Base-by-base conservation (phyloP, 2,888 invertebrate species). In the Harpagoxenus sublaevis region DNA sequence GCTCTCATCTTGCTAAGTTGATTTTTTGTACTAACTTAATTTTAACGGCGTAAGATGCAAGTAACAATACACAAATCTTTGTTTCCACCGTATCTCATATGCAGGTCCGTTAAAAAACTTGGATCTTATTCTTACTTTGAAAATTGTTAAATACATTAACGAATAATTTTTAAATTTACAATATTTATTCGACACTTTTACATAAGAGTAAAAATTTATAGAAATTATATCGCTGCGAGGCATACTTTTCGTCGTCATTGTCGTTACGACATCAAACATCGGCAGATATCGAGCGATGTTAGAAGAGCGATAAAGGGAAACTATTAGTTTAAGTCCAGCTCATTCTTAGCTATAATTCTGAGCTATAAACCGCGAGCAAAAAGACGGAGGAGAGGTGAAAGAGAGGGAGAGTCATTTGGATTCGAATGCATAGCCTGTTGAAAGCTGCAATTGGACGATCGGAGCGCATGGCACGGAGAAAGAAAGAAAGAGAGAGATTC, bases 381-480 rank as follows among this genome's bases (percentile, higher is more conserved):
- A 53, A 42, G 51, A 53, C 3, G 45, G 2, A 15, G 6, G 18
- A 31, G 42, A 45, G 45, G 5, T 4, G 10, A n/a, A 60, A 12
- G 55, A 77, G 42, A 42, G 60, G 77, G 71, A 79, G 70, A 66
- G 73, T 68, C 66, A 74, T 85, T 89, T 87, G 87, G 84, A 87
- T 84, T 87, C 86, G 70, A 84, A 78, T 79, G 85, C 66, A 62
- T 53, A 73, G 88, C 77, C 86, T 85, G 88, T 86, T 83, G 86
- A 88, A 82, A 88, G 88, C 85, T 87, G 84, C 87, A 62, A 84
- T 79, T 53, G 85, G 28, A 82, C 71, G 81, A 85, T 84, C 74
- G 57, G 48, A 9, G 77, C 35, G 15, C 23, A 39, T 39, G 55
- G 53, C 23, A 39, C 51, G 55, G 53, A 55, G 53, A 78, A 9